Conservation (phyloP, 2,888 invertebrate genomes). For the Parnassius orleans region DNA sequence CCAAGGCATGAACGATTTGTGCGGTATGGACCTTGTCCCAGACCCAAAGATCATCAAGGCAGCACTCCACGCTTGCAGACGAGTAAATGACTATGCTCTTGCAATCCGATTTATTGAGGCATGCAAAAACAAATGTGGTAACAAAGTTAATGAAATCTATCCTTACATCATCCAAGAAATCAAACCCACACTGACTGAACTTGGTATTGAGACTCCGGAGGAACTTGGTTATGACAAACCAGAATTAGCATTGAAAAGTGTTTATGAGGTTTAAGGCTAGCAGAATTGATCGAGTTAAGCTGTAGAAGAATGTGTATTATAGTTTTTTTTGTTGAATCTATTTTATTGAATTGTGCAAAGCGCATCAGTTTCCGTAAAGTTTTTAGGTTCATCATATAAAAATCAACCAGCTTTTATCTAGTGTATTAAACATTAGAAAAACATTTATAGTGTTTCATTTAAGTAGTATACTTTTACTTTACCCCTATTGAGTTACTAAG, state of each 20-base stretch:
- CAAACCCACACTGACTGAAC: slow-evolving; percentile 93
- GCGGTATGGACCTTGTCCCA: slow-evolving; percentile 95
- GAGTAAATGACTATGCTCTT: slow-evolving; percentile 96
- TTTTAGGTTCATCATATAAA: slow-evolving; percentile 48
- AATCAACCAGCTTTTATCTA: slow-evolving; percentile 55
- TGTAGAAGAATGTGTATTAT: slow-evolving; percentile 73
- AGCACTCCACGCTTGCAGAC: slow-evolving; percentile 93
- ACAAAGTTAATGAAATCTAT: slow-evolving; percentile 87
- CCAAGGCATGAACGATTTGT: slow-evolving; percentile 93
- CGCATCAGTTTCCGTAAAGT: slow-evolving; percentile 43
- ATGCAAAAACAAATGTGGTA: slow-evolving; percentile 93
- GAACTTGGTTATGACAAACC: slow-evolving; percentile 98
- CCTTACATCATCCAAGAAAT: slow-evolving; percentile 95
- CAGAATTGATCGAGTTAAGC: slow-evolving; percentile 49
- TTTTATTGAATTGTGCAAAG: slow-evolving; percentile 59
- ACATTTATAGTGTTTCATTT: slow-evolving; percentile 50
- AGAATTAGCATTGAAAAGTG: slow-evolving; percentile 91
- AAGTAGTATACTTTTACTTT: slow-evolving; percentile 4
- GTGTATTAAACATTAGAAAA: slow-evolving; percentile 61
- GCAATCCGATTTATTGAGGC: slow-evolving; percentile 96
- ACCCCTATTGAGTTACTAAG: background rate
- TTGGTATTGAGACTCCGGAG: slow-evolving; percentile 96
- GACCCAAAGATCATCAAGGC: slow-evolving; percentile 94
- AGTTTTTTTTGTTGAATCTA: slow-evolving; percentile 65
- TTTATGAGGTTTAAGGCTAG: slow-evolving; percentile 83